Percentiles rank a stretch among this genome's conserved stretches.
These are phyloP conservation scores for Gastrophysa polygoni DNA, from an alignment of 2,888 invertebrate species.

Conservation along the genomic window DNA sequence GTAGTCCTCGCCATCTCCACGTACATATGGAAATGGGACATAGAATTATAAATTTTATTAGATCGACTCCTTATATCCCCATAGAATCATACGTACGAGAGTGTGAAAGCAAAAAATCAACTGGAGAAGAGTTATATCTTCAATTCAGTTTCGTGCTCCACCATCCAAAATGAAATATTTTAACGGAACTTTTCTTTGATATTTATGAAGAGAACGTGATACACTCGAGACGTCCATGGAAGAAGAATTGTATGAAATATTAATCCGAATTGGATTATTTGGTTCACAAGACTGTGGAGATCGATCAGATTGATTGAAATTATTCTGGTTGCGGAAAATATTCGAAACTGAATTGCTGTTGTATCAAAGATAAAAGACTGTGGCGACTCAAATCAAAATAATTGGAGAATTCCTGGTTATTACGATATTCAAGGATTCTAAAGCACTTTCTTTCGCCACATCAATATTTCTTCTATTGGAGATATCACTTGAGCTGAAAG, in stretches of 20 bases:
- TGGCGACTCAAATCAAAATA: no score
- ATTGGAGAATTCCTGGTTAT: no score
- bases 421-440: no score
- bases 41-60: constrained; percentile 22
- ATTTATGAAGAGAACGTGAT: not conserved
- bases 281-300: no score
- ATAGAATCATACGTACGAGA: constrained; percentile 11
- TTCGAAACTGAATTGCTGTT: no score
- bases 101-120: constrained; percentile 10
- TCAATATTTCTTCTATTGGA: no score
- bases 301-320: no score
- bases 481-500: constrained; percentile 15
- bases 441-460: no score
- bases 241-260: not conserved
- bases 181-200: not conserved
- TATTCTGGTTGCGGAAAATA: no score
- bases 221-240: not conserved
- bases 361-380: no score
- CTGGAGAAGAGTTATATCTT: constrained; percentile 5
- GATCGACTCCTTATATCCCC: constrained; percentile 9
- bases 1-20: constrained; percentile 15
- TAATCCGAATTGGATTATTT: no score
- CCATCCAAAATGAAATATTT: not conserved
- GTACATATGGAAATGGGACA: constrained; percentile 20
- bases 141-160: constrained; percentile 14